Evolutionary conservation across 2,113 vertebrate species (phyloP).

Genomic region (Eptesicus fuscus): DNA sequence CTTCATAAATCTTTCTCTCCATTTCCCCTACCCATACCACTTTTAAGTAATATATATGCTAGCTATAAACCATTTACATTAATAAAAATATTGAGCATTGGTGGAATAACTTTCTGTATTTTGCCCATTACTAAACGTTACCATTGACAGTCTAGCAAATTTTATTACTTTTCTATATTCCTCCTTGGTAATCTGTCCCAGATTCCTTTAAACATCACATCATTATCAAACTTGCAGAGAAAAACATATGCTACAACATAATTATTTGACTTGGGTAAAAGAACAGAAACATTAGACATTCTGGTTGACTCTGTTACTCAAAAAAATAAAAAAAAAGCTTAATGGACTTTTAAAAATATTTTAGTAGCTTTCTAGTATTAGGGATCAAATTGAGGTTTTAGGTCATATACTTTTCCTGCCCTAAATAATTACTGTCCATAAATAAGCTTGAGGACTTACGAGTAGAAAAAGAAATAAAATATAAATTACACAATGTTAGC

Average conservation of each 20-base stretch:
- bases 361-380: background rate
- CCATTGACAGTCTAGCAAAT: background rate
- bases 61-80: background rate
- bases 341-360: background rate
- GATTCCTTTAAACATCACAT: background rate
- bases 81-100: slow-evolving; percentile 8
- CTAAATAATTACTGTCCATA: background rate
- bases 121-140: slow-evolving; percentile 8
- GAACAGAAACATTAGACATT: background rate
- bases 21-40: background rate
- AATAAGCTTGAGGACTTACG: background rate
- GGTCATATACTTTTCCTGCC: background rate
- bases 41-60: slow-evolving; percentile 13
- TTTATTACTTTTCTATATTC: slow-evolving; percentile 16
- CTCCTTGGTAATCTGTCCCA: background rate
- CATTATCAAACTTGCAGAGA: background rate
- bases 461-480: background rate
- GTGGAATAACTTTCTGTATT: background rate
- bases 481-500: background rate
- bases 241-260: background rate
- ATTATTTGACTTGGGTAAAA: background rate
- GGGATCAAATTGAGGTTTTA: background rate
- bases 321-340: background rate
- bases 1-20: background rate
- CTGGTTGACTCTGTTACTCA: background rate